Conservation (phyloP, 2,113 vertebrate species). For the Trichomycterus rosablanca region DNA sequence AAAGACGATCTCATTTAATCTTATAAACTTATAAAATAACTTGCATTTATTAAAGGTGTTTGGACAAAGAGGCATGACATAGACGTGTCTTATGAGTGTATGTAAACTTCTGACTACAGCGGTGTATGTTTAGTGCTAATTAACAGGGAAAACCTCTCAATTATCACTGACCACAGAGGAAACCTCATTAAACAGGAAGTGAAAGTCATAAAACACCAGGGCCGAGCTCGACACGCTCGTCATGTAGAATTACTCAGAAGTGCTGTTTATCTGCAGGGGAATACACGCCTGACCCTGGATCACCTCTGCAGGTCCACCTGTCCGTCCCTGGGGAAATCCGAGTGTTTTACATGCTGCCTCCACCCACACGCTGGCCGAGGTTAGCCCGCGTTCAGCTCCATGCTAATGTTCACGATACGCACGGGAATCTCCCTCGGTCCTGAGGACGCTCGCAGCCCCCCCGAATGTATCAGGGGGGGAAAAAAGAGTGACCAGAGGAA, state of each 20-base stretch:
- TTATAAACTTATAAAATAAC: too few relatives aligned
- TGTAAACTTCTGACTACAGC: too few relatives aligned
- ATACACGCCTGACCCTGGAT: slow-evolving; percentile 9
- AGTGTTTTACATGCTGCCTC: slow-evolving; percentile 56
- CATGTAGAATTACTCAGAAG: neutral
- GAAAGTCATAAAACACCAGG: slow-evolving; percentile 5
- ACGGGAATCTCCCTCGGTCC: slow-evolving; percentile 58
- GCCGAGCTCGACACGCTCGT: slow-evolving; percentile 9
- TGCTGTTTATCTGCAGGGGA: slow-evolving; percentile 14
- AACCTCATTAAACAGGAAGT: slow-evolving; percentile 19
- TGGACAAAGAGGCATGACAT: too few relatives aligned
- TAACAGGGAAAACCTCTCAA: slow-evolving; percentile 35
- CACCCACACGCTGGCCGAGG: too few relatives aligned
- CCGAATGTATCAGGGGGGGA: slow-evolving; percentile 20
- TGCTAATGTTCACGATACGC: too few relatives aligned
- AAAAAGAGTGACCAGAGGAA: slow-evolving; percentile 49
- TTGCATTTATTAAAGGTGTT: too few relatives aligned
- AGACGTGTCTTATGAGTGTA: too few relatives aligned
- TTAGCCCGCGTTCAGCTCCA: too few relatives aligned
- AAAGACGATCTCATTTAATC: too few relatives aligned
- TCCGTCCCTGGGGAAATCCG: slow-evolving; percentile 56
- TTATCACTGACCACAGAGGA: neutral
- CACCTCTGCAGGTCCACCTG: slow-evolving; percentile 18
- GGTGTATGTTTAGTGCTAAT: too few relatives aligned
- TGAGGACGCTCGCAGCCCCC: too few relatives aligned